These are phyloP conservation scores for Patiria miniata DNA, from an alignment of 35 echinoderm and acorn worm genomes.

Conservation along the genomic window DNA sequence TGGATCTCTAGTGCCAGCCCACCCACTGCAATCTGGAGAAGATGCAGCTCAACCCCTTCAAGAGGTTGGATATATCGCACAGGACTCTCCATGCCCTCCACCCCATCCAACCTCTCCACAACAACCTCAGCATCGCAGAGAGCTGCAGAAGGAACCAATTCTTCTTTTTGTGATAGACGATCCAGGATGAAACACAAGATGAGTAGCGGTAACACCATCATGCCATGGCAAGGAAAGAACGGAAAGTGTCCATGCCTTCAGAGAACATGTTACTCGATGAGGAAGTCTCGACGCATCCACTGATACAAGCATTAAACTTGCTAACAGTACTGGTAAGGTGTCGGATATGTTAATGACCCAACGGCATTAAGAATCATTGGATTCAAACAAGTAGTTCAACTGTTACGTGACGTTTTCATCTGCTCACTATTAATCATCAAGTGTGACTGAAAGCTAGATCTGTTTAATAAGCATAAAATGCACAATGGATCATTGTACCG, in stretches of 20 bases:
- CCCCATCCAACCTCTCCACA: background rate
- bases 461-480: no score
- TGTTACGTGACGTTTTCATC: background rate
- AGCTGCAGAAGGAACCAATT: background rate
- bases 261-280: slow-evolving; percentile 96
- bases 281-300: slow-evolving; percentile 88
- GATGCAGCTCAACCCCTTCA: slow-evolving; percentile 80
- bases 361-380: background rate
- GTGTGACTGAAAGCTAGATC: no score
- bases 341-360: no score
- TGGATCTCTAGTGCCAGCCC: slow-evolving; percentile 68
- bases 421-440: no score
- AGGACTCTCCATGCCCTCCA: slow-evolving; percentile 12
- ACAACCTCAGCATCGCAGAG: background rate
- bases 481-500: no score
- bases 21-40: slow-evolving; percentile 60
- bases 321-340: slow-evolving; percentile 91
- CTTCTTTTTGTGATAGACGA: slow-evolving; percentile 46
- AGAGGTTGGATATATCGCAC: slow-evolving; percentile 76
- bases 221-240: slow-evolving; percentile 78
- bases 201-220: slow-evolving; percentile 62
- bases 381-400: background rate
- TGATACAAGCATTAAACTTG: slow-evolving; percentile 79
- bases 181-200: slow-evolving; percentile 52
- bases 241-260: slow-evolving; percentile 89